Base-by-base conservation (phyloP, 2,888 invertebrate genomes). In the Fabriciana adippe region DNA sequence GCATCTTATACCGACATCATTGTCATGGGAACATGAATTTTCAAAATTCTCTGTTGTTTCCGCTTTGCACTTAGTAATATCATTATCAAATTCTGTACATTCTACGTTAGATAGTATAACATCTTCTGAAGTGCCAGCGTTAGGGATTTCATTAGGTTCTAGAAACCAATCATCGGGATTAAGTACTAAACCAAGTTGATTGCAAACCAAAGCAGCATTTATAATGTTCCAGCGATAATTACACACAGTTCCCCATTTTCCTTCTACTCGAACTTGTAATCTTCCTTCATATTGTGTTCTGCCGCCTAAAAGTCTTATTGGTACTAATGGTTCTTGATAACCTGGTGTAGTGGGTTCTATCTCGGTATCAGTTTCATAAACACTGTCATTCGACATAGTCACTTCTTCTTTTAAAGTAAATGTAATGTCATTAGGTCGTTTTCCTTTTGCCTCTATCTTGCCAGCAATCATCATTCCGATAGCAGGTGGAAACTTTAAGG, bases 391-490 rank as follows among this genome's bases (percentile, higher is more conserved):
- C 1, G 93, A 87, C 86, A 96, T 94, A 11, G 94, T 84, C 0
- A 96, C 93, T 82, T 97, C 96, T 77, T 97, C 95, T 82, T 96
- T 96, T 6, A 97, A 83, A 0, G 97, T 97, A 76, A 97, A 95
- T 57, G 95, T 93, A 61, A 97, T 97, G 78, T 96, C 96, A 80
- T 96, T 96, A 0, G 97, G 96, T 48, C 95, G 93, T 69, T 95
- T 94, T 1, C 97, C 97, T 77, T 95, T 94, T 0, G 97, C 97
- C 78, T 97, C 97, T 55, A 99, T 88, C 83, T 96, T 95, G 0
- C 99, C 99, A 54, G 98, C 98, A 3, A 99, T 96, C 96, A 99
- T 97, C 94, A 99, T 97, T 11, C 99, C 99, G 65, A 99, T 96
- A 31, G 97, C 95, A 1, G 98, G 97, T 65, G 97, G 97, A 86